Evolutionary conservation across 2,888 invertebrate species (phyloP).

Genomic region (Aphidoletes aphidimyza): DNA sequence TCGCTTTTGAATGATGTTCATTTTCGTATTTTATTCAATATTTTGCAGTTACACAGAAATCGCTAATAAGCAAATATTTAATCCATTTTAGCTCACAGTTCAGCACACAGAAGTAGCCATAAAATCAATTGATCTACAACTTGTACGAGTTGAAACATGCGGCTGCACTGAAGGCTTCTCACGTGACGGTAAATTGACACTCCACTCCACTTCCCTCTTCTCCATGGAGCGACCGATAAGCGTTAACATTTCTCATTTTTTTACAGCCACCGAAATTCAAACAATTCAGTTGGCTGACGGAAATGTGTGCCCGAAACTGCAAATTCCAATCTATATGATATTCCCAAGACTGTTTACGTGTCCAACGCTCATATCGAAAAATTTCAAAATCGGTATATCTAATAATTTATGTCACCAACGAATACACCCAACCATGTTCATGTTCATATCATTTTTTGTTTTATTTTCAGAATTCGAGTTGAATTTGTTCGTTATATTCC

Average conservation of each 20-base stretch:
- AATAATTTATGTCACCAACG: neutral
- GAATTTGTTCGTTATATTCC: conserved; percentile 91
- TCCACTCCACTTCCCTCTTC: too few relatives aligned
- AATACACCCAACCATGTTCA: conserved; percentile 58
- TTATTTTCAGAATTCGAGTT: conserved; percentile 86
- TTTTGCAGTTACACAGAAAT: too few relatives aligned
- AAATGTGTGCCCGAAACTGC: conserved; percentile 82
- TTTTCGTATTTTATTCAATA: neutral
- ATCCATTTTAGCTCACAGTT: conserved; percentile 72
- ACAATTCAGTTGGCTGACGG: conserved; percentile 97
- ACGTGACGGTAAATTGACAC: conserved; percentile 86
- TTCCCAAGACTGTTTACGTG: conserved; percentile 95
- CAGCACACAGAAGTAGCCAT: conserved; percentile 85
- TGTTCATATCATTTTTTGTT: conserved; percentile 57
- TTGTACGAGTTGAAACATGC: conserved; percentile 95
- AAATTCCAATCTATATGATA: conserved; percentile 94
- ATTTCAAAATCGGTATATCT: conserved; percentile 91
- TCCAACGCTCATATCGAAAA: conserved; percentile 87
- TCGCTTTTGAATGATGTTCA: neutral
- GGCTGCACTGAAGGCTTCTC: conserved; percentile 92
- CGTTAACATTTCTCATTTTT: too few relatives aligned
- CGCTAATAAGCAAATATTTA: too few relatives aligned
- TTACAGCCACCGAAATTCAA: conserved; percentile 94
- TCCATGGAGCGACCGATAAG: too few relatives aligned
- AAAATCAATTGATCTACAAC: conserved; percentile 92